phyloP scores from a whole-genome alignment of 2,888 invertebrate genomes.

The Eupithecia centaureata region DNA sequence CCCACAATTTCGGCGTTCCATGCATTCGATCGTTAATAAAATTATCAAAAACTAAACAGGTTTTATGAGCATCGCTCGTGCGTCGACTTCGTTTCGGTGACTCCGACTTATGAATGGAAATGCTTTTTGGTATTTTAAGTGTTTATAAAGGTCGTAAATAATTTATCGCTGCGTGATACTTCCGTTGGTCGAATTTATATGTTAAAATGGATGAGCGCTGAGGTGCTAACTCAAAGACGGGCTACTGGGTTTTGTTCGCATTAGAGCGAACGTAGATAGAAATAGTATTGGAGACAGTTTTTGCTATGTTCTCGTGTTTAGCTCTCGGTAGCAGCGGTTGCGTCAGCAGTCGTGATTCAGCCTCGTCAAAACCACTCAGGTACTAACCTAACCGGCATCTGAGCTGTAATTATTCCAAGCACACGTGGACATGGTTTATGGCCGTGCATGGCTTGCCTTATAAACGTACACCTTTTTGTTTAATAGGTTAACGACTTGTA shows the following conservation, averaged over 20 bases:
- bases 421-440: conserved; percentile 78
- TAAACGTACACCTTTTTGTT: conserved; percentile 72
- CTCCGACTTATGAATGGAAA: conserved; percentile 79
- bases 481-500: conserved; percentile 76
- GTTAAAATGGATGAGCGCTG: conserved; percentile 67
- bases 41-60: conserved; percentile 84
- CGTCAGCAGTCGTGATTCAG: conserved; percentile 73
- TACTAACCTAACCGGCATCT: conserved; percentile 54
- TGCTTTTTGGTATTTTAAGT: conserved; percentile 82
- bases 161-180: conserved; percentile 82
- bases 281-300: conserved; percentile 46
- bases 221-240: conserved; percentile 53
- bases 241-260: conserved; percentile 78
- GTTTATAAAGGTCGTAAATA: conserved; percentile 81
- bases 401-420: conserved; percentile 76
- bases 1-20: conserved; percentile 73
- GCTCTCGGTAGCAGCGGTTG: conserved; percentile 57
- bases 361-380: conserved; percentile 62
- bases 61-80: conserved; percentile 78
- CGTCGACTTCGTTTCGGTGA: conserved; percentile 68
- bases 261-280: background rate
- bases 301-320: conserved; percentile 52
- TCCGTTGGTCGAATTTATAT: conserved; percentile 78
- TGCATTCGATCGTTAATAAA: conserved; percentile 82
- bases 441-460: conserved; percentile 68